Conservation (phyloP, 2,888 invertebrate genomes). For the Nemotelus pantherinus region DNA sequence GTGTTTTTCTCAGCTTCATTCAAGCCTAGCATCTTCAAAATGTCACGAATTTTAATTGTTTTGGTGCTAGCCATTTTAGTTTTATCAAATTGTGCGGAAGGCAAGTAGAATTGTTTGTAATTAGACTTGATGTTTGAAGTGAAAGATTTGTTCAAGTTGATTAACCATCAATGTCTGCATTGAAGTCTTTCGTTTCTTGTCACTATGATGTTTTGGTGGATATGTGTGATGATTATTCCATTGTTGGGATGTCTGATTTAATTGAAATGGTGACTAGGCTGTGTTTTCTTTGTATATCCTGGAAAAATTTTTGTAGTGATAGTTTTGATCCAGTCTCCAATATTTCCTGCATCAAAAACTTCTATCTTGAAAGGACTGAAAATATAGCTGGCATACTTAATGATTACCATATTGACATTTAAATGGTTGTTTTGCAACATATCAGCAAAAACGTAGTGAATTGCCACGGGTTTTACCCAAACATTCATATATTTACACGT, state of each 20-base stretch:
- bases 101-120: constrained; percentile 18
- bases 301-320: too few relatives aligned
- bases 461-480: too few relatives aligned
- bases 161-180: constrained; percentile 6
- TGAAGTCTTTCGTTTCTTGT: constrained; percentile 41
- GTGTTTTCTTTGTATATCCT: not conserved
- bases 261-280: not conserved
- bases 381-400: too few relatives aligned
- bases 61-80: not conserved
- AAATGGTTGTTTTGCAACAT: too few relatives aligned
- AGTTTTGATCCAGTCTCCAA: too few relatives aligned
- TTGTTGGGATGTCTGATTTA: not conserved
- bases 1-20: not conserved
- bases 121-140: not conserved
- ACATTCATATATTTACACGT: too few relatives aligned
- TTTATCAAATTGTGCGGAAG: constrained; percentile 27
- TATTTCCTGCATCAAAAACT: too few relatives aligned
- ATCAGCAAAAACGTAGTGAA: too few relatives aligned
- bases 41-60: constrained; percentile 27
- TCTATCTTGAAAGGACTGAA: too few relatives aligned
- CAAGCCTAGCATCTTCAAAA: not conserved
- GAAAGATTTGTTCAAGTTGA: constrained; percentile 15
- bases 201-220: not conserved
- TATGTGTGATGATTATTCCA: not conserved
- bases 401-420: too few relatives aligned